These are phyloP conservation scores for Condylura cristata DNA, from an alignment of 2,113 vertebrate genomes.

Conservation along the genomic window DNA sequence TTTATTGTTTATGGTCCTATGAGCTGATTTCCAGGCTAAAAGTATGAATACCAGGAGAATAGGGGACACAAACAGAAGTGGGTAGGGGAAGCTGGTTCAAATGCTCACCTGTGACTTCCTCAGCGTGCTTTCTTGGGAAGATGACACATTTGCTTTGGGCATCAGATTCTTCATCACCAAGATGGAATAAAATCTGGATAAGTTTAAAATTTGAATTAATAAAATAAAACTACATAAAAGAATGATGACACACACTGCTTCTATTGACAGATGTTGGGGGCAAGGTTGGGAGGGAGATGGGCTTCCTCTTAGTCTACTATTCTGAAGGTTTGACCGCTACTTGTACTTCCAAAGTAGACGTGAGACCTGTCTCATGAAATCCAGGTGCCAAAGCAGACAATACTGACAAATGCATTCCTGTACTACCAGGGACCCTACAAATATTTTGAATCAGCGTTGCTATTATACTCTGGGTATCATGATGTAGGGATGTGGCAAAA, in stretches of 20 bases:
- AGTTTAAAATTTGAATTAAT: too few species aligned
- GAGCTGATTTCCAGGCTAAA: neutral
- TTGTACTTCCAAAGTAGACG: neutral
- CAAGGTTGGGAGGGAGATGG: neutral
- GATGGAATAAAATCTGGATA: neutral
- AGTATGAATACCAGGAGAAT: neutral
- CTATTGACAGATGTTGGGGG: neutral
- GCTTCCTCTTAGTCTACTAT: neutral
- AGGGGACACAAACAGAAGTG: neutral
- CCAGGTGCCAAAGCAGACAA: neutral
- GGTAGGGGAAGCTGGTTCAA: neutral
- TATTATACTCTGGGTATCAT: neutral
- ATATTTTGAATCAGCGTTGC: neutral
- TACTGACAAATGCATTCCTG: rapidly evolving
- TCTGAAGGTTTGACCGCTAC: neutral
- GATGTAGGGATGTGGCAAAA: neutral
- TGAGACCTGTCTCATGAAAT: neutral
- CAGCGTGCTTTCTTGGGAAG: neutral
- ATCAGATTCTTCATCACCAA: neutral
- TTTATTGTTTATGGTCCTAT: neutral
- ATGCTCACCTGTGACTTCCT: neutral
- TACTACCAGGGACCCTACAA: neutral
- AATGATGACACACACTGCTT: neutral
- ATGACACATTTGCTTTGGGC: neutral
- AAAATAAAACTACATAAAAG: neutral